Base-by-base conservation (phyloP, 64 coral and sea anemone species). In the Stichodactyla helianthus region DNA sequence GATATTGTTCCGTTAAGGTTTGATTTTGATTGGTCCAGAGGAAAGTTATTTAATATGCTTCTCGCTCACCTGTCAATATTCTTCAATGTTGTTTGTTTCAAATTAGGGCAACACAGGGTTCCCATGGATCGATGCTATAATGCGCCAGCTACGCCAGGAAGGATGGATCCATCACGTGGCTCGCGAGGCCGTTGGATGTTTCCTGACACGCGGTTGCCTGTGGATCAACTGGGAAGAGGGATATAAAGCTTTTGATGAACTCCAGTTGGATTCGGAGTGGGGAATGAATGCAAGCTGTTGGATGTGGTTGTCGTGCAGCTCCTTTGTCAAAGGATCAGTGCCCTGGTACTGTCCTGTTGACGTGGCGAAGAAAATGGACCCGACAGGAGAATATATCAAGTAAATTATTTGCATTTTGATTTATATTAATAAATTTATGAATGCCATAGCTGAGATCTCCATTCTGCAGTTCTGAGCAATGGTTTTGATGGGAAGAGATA, bases 201-300 rank as follows among this genome's bases (percentile, higher is more conserved):
- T 99, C 64, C 84, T 99, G 84, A 99, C 97, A 5, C 82, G 93
- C 62, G 97, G 97, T 19, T 99, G 97, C 82, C 86, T 99, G 20
- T 99, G 97, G 97, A 82, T 99, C 44, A 95, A 82, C 82, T 99
- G 97, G 97, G 97, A 99, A 64, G 97, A 99, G 67, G 97, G 97
- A 61, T 90, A 88, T 15, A 99, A 99, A 89, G 97, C 79, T 17
- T 91, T 91, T 67, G 90, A 91, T 53, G 85, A 91, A 26, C 51
- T 91, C 12, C 90, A 91, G 23, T 14, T 91, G 53, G 90, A 91
- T 57, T 74, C 90, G 6, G 90, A 91, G 64, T 68, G 90, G 84
- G 77, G 90, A 50, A 53, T 91, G 22, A 91, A 91, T 60, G 58
- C 50, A 0, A 83, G 85, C 60, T 77, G 84, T 74, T 91, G 90